These are phyloP conservation scores for Muscicapa striata DNA, from an alignment of 2,797 vertebrate genomes.

Conservation along the genomic window DNA sequence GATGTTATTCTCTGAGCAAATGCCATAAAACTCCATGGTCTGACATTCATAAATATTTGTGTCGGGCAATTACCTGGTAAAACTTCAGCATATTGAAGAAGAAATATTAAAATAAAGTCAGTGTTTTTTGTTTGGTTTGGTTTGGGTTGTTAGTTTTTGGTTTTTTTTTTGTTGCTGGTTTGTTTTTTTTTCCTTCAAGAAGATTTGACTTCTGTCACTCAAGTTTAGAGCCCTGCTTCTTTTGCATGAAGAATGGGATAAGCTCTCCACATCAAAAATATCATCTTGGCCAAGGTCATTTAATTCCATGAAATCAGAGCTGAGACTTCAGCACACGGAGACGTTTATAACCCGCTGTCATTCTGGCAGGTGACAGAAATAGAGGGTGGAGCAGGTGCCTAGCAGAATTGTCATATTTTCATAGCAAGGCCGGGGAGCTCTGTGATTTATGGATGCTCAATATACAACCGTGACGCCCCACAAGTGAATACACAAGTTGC, in stretches of 20 bases:
- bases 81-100: not conserved
- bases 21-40: not conserved
- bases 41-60: constrained; percentile 67
- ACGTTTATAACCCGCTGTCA: constrained; percentile 40
- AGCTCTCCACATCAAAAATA: constrained; percentile 44
- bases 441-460: constrained; percentile 32
- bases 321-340: not conserved
- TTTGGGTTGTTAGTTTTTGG: not conserved
- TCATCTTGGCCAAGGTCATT: constrained; percentile 60
- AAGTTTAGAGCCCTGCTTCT: not conserved
- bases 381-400: constrained; percentile 45
- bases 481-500: constrained; percentile 22
- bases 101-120: constrained; percentile 56
- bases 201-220: constrained; percentile 27
- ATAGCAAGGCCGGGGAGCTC: constrained; percentile 4
- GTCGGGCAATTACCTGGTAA: constrained; percentile 19
- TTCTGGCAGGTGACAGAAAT: constrained; percentile 40
- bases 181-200: not conserved
- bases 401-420: constrained; percentile 49
- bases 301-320: constrained; percentile 41
- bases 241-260: constrained; percentile 38
- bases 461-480: not conserved
- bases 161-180: not conserved
- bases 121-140: not conserved
- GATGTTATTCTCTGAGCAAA: constrained; percentile 49